phyloP scores from a whole-genome alignment of 2,797 vertebrate genomes.

The Heterohyrax brucei region DNA sequence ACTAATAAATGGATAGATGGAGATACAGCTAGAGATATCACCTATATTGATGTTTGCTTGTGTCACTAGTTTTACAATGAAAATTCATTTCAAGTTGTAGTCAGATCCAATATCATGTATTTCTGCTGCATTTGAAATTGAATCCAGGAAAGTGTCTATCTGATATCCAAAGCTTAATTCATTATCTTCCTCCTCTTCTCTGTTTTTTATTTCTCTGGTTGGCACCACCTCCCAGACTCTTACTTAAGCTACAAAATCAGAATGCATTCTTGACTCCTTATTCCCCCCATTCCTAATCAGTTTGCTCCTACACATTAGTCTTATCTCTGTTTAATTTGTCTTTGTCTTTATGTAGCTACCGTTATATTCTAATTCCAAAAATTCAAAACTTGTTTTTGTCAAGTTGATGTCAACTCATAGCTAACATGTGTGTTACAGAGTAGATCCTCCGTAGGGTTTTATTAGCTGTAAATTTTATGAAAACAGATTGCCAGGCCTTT shows the following conservation, averaged over 20 bases:
- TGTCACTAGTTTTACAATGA: background rate
- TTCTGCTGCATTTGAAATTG: conserved; percentile 28
- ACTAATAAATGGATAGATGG: too few relatives aligned
- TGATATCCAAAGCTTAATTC: background rate
- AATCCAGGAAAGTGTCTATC: background rate
- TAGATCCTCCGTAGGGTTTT: too few relatives aligned
- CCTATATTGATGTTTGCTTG: background rate
- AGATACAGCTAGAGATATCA: too few relatives aligned
- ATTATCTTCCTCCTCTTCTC: background rate
- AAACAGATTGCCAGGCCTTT: too few relatives aligned
- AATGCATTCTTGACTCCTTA: background rate
- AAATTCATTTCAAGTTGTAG: background rate
- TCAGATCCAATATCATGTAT: background rate
- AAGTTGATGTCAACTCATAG: too few relatives aligned
- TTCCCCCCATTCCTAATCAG: background rate
- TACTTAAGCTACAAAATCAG: background rate
- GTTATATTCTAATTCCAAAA: background rate
- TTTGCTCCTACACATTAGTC: background rate
- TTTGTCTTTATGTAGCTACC: background rate
- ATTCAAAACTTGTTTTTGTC: too few relatives aligned
- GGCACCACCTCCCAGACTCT: background rate
- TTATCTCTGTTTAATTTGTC: background rate
- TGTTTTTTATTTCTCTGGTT: background rate
- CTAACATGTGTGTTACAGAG: too few relatives aligned
- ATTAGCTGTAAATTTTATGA: too few relatives aligned